A percentile compares a stretch with the other conserved stretches of the same genome.
phyloP scores from a whole-genome alignment of 2,888 invertebrate species.

The Polymixis flavicincta region DNA sequence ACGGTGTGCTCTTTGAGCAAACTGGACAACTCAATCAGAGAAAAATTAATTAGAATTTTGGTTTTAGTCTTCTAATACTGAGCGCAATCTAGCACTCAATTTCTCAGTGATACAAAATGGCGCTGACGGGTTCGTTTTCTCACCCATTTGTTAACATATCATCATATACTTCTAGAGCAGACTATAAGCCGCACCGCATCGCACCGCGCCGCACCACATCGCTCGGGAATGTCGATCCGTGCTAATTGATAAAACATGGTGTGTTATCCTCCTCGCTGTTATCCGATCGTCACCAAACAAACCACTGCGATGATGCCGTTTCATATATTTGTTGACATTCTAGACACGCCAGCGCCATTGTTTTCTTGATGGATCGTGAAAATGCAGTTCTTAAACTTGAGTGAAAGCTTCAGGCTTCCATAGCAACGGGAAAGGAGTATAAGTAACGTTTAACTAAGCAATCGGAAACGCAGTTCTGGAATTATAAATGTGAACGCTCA shows the following conservation, averaged over 20 bases:
- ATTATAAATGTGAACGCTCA: not conserved
- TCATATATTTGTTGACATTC: slow-evolving; percentile 15
- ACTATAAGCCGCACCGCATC: not conserved
- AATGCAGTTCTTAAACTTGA: not conserved
- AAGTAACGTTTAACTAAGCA: too few species aligned
- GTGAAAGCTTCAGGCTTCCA: not conserved
- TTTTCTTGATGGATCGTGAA: slow-evolving; percentile 9
- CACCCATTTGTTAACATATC: not conserved
- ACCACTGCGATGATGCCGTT: slow-evolving; percentile 30
- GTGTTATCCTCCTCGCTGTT: slow-evolving; percentile 1
- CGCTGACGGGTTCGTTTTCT: not conserved
- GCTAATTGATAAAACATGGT: slow-evolving; percentile 14
- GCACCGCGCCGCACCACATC: not conserved
- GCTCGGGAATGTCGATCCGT: not conserved
- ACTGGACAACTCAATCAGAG: not conserved
- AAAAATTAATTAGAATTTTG: too few species aligned
- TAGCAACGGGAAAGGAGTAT: not conserved
- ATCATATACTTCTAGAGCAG: not conserved
- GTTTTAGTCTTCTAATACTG: too few species aligned
- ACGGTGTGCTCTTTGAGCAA: not conserved
- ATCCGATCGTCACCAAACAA: slow-evolving; percentile 39
- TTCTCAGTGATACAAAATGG: not conserved
- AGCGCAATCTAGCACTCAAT: too few species aligned
- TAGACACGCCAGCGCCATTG: not conserved
- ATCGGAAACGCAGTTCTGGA: not conserved